phyloP scores from a whole-genome alignment of 2,797 vertebrate species.

The Euphonia xanthogaster region DNA sequence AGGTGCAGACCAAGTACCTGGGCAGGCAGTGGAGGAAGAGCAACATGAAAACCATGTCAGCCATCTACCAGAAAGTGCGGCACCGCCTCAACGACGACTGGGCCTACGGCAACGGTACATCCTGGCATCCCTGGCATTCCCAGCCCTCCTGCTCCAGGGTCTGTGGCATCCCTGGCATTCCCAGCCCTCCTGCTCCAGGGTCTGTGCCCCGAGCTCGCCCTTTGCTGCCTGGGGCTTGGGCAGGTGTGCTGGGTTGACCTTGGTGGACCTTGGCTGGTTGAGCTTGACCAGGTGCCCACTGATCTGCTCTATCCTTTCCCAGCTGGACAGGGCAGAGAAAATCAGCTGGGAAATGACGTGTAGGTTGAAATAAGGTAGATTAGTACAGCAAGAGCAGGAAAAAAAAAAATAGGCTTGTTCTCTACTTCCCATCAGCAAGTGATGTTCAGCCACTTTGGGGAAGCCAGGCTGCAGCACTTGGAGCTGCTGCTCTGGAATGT shows the following conservation, averaged over 20 bases:
- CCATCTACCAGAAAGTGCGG: conserved; percentile 84
- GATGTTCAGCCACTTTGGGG: neutral
- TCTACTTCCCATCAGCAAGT: neutral
- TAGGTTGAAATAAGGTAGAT: neutral
- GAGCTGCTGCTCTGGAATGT: neutral
- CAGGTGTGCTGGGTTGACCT: accelerated
- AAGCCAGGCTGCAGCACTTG: neutral
- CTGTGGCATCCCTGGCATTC: too few relatives aligned
- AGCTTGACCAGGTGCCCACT: neutral
- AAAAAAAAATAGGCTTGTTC: neutral
- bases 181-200: accelerated
- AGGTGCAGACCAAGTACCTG: conserved; percentile 83
- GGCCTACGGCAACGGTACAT: neutral
- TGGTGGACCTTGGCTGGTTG: neutral
- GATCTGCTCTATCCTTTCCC: too few relatives aligned
- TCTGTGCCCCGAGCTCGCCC: accelerated
- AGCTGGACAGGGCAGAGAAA: neutral
- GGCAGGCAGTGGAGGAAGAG: conserved; percentile 84
- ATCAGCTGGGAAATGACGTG: neutral
- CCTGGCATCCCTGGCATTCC: neutral
- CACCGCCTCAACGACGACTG: conserved; percentile 71
- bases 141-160: too few relatives aligned
- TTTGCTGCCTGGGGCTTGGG: neutral
- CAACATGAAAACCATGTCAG: conserved; percentile 86
- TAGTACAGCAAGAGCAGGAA: neutral